phyloP scores from a whole-genome alignment of 2,888 invertebrate genomes.

The Pterobdella sp. region DNA sequence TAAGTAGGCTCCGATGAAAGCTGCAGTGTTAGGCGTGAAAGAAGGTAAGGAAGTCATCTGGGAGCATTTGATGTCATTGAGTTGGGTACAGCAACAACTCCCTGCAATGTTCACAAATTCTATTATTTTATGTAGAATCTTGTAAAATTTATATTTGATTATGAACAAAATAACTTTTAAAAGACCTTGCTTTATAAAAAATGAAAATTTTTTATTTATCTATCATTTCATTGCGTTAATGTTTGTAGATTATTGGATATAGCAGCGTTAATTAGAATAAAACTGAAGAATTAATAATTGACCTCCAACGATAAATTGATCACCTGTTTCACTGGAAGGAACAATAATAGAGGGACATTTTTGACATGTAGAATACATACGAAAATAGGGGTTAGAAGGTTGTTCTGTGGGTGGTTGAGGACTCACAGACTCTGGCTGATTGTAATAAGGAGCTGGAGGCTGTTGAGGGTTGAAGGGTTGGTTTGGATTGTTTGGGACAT shows the following conservation, averaged over 20 bases:
- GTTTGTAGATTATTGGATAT: no score
- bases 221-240: not conserved
- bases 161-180: no score
- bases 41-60: conserved; percentile 17
- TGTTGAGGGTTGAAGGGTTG: conserved; percentile 4
- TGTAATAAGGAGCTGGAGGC: not conserved
- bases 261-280: no score
- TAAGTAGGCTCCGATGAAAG: conserved; percentile 19
- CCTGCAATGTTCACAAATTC: conserved; percentile 8
- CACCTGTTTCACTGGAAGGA: conserved; percentile 10
- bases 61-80: conserved; percentile 25
- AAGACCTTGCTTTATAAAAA: not conserved
- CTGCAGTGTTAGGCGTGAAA: not conserved
- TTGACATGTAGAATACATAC: not conserved
- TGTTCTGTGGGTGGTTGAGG: conserved; percentile 11
- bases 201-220: not conserved
- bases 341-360: not conserved
- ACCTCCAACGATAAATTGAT: no score
- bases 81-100: conserved; percentile 28
- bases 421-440: not conserved
- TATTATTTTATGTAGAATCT: not conserved
- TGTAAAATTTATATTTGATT: not conserved
- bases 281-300: no score
- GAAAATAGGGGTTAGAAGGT: not conserved
- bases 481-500: not conserved